These are phyloP conservation scores for Fregetta grallaria DNA, from an alignment of 2,113 vertebrate genomes.

Conservation along the genomic window DNA sequence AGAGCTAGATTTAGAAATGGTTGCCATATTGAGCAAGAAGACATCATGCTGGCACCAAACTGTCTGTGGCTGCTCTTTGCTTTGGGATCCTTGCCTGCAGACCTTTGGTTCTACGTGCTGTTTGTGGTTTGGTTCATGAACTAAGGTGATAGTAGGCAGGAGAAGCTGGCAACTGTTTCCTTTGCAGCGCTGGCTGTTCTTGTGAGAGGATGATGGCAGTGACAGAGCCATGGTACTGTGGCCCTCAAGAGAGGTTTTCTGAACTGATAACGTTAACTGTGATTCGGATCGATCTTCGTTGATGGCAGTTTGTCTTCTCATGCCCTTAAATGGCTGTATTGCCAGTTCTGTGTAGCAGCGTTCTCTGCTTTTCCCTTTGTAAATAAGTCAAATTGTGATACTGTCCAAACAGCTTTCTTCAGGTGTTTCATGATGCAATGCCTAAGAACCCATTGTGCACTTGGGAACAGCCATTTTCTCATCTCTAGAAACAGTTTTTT, in stretches of 20 bases:
- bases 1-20: background rate
- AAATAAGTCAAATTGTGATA: background rate
- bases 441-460: rapidly evolving
- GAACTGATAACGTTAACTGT: background rate
- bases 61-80: background rate
- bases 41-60: rapidly evolving
- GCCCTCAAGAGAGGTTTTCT: background rate
- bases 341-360: background rate
- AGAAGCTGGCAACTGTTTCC: background rate
- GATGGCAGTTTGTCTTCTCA: background rate
- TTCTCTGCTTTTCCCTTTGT: background rate
- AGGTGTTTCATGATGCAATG: background rate
- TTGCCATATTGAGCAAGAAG: background rate
- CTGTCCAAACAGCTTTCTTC: background rate
- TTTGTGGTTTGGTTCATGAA: background rate
- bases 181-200: rapidly evolving
- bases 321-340: background rate
- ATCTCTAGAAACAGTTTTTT: background rate
- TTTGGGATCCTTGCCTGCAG: background rate
- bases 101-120: background rate
- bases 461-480: background rate
- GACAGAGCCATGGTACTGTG: background rate
- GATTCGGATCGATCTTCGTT: rapidly evolving
- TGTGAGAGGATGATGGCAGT: background rate
- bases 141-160: background rate